A percentile compares a stretch with the other conserved stretches of the same genome.
These are phyloP conservation scores for Hippocampus abdominalis DNA, from an alignment of 2,113 vertebrate species.

Conservation along the genomic window DNA sequence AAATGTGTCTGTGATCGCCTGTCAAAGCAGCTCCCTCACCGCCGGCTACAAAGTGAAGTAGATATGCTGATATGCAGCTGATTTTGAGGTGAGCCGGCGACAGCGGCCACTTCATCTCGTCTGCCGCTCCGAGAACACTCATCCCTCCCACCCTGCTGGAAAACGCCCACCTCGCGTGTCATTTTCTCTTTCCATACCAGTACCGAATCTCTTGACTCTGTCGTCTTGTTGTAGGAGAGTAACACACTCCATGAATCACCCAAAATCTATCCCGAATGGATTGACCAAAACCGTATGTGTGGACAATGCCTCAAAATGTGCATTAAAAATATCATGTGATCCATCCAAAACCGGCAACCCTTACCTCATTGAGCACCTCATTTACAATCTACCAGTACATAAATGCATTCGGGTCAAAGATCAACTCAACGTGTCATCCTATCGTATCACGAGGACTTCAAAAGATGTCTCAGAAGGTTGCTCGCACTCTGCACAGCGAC, in stretches of 20 bases:
- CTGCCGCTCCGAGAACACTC: constrained; percentile 20
- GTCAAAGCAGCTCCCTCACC: constrained; percentile 39
- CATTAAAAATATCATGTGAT: too few species aligned
- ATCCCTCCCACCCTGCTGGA: constrained; percentile 12
- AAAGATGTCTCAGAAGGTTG: not conserved
- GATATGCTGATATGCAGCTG: constrained; percentile 50
- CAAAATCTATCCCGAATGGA: too few species aligned
- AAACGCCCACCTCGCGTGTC: constrained; percentile 5
- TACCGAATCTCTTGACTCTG: not conserved
- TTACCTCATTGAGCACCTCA: too few species aligned
- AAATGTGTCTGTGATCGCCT: constrained; percentile 41
- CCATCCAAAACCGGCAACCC: too few species aligned
- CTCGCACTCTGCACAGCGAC: constrained; percentile 16
- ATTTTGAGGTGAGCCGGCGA: constrained; percentile 48
- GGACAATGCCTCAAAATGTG: too few species aligned
- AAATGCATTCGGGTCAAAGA: not conserved
- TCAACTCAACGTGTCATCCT: not conserved
- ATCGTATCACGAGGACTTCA: constrained; percentile 3
- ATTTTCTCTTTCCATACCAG: constrained; percentile 16
- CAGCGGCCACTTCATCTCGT: constrained; percentile 39
- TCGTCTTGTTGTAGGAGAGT: too few species aligned
- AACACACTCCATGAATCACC: too few species aligned
- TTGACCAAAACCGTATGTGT: too few species aligned
- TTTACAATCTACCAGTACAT: too few species aligned
- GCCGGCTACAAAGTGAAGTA: constrained; percentile 45